phyloP scores from a whole-genome alignment of 2,888 invertebrate genomes.

The Rapana venosa region DNA sequence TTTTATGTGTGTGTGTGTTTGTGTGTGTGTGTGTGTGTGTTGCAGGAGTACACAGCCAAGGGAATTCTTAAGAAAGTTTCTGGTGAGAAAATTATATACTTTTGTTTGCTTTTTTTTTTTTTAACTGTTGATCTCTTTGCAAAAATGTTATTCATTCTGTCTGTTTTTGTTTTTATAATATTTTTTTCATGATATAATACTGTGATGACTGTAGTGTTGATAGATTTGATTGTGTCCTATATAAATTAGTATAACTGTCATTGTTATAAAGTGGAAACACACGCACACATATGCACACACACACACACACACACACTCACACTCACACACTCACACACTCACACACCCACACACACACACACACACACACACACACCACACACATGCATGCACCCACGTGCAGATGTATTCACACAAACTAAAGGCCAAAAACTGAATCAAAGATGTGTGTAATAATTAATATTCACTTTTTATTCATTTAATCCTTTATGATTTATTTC shows the following conservation, averaged over 20 bases:
- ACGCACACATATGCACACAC: neutral
- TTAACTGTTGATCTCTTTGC: too few species aligned
- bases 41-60: slow-evolving; percentile 86
- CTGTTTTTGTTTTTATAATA: too few species aligned
- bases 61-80: slow-evolving; percentile 87
- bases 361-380: neutral
- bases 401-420: too few species aligned
- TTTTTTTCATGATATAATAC: too few species aligned
- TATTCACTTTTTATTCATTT: neutral
- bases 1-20: neutral
- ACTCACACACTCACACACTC: neutral
- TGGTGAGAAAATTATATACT: slow-evolving; percentile 75
- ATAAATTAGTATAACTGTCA: too few species aligned
- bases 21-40: slow-evolving; percentile 41
- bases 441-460: neutral
- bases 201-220: too few species aligned
- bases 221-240: too few species aligned
- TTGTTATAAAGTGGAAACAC: neutral
- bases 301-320: neutral
- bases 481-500: neutral
- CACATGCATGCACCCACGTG: too few species aligned
- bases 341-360: neutral
- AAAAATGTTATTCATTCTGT: too few species aligned
- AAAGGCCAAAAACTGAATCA: neutral
- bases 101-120: neutral